Percentiles rank a stretch among this genome's conserved stretches.
Conservation (phyloP, 2,113 vertebrate genomes). For the Crocuta crocuta region DNA sequence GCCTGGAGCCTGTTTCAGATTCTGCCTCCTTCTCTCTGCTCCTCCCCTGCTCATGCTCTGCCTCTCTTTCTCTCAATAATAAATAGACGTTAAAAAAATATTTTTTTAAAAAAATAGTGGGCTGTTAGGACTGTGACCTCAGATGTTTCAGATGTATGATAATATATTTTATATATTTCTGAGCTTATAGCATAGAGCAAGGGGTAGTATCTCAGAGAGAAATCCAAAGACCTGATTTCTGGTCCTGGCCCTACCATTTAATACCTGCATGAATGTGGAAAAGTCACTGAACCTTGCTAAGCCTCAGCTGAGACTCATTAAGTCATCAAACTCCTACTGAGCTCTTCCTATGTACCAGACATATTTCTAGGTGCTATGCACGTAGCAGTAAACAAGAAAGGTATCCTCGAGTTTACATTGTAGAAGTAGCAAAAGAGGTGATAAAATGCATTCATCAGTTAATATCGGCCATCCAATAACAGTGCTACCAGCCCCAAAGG, state of each 20-base stretch:
- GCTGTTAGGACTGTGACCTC: not conserved
- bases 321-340: not conserved
- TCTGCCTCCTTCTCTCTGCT: too few species aligned
- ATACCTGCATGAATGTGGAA: not conserved
- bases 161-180: not conserved
- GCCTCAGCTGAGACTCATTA: not conserved
- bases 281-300: not conserved
- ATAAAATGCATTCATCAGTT: not conserved
- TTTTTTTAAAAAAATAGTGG: not conserved
- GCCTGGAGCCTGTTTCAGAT: too few species aligned
- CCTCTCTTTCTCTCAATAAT: too few species aligned
- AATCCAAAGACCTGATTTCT: not conserved
- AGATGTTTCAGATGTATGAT: not conserved
- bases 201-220: not conserved
- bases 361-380: not conserved
- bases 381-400: not conserved
- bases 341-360: not conserved
- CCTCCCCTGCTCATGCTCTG: too few species aligned
- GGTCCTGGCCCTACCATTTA: not conserved
- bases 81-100: too few species aligned
- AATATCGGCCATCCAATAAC: not conserved
- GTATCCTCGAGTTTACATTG: not conserved
- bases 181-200: not conserved
- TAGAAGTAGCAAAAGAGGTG: not conserved
- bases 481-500: too few species aligned